Conservation (phyloP, 2,797 vertebrate genomes). For the Falco novaeseelandiae region DNA sequence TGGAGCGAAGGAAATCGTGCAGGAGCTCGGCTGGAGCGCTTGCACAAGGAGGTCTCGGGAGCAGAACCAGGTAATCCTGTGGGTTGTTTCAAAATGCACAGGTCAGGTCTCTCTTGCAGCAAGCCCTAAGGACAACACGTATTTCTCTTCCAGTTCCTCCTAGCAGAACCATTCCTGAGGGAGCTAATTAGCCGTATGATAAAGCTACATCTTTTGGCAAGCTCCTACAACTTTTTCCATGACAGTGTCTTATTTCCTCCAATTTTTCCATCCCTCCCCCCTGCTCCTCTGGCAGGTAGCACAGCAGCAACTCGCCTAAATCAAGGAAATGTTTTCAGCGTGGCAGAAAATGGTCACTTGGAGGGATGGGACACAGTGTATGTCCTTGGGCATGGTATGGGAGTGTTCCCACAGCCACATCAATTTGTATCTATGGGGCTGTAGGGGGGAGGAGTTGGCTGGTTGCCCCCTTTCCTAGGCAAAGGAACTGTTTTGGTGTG, state of each 20-base stretch:
- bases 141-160: background rate
- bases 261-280: background rate
- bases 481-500: background rate
- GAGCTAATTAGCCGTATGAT: background rate
- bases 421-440: accelerated
- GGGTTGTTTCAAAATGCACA: background rate
- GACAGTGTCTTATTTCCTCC: background rate
- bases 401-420: accelerated
- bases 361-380: accelerated
- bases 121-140: background rate
- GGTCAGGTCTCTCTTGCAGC: background rate
- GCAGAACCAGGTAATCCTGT: background rate
- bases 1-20: accelerated
- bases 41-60: accelerated
- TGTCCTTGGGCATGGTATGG: accelerated
- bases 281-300: background rate
- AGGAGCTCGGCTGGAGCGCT: background rate
- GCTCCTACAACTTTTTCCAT: background rate
- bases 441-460: background rate
- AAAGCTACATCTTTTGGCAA: background rate
- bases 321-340: accelerated
- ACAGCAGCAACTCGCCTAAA: background rate
- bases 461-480: background rate
- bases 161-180: background rate
- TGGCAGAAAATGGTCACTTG: background rate